phyloP scores from a whole-genome alignment of 35 echinoderm and acorn worm genomes.

The Heliocidaris tuberculata region DNA sequence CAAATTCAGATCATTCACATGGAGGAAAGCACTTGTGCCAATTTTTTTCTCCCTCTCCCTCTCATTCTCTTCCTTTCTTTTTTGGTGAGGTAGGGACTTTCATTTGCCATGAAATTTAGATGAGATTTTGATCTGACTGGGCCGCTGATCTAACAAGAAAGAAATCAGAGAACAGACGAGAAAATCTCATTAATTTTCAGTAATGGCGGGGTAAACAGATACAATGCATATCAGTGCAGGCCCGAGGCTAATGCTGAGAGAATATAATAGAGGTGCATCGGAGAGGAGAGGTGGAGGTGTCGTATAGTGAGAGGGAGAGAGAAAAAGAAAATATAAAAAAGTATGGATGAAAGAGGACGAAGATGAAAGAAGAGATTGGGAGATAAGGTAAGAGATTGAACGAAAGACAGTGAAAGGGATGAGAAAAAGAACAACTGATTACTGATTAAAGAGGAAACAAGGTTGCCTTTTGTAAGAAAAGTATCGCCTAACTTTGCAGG shows the following conservation, averaged over 20 bases:
- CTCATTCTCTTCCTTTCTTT: background rate
- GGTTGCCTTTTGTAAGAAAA: background rate
- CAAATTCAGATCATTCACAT: background rate
- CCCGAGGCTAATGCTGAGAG: slow-evolving; percentile 31
- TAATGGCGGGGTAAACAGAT: slow-evolving; percentile 71
- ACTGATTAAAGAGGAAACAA: background rate
- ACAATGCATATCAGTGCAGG: slow-evolving; percentile 61
- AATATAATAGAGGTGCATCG: slow-evolving; percentile 25
- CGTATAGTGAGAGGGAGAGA: background rate
- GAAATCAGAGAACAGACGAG: slow-evolving; percentile 33
- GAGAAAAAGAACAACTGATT: background rate
- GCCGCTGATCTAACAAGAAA: slow-evolving; percentile 6
- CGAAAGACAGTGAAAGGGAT: background rate
- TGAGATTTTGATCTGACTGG: slow-evolving; percentile 48
- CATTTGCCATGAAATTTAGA: slow-evolving; percentile 50
- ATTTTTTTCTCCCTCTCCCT: background rate
- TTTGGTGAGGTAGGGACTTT: background rate
- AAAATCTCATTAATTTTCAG: slow-evolving; percentile 76
- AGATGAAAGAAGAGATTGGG: background rate
- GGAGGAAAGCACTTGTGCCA: background rate
- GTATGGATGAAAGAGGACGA: slow-evolving; percentile 16
- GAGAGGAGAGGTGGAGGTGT: background rate
- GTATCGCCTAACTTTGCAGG: too few species aligned
- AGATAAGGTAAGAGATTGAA: background rate
- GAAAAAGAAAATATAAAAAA: background rate